Evolutionary conservation across 2,113 vertebrate species (phyloP), one percentile per base, ranked within the genome.

Genomic region (Harpagus bidentatus): DNA sequence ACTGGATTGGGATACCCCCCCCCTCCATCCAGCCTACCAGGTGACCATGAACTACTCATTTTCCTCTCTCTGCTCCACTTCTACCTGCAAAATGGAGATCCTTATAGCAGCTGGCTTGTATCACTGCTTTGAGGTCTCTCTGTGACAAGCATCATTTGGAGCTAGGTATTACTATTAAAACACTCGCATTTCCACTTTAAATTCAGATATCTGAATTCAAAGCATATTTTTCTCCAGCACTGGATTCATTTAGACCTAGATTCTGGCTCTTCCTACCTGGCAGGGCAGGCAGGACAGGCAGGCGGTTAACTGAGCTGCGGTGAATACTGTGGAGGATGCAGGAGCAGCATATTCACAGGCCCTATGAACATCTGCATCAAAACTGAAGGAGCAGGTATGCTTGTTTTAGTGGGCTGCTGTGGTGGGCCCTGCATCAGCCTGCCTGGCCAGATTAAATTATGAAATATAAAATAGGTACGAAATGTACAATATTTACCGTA

Each of bases 241-340:
- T 15, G 34, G 32, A 43, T 50, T 45, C 4, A 55, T 48, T 78
- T 38, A 48, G 45, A 59, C 8, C 13, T 34, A 42, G 42, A 32
- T 40, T 50, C 84, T 63, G 28, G 10, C n/a, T 66, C 47, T 67
- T 66, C 47, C 18, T 4, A 38, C 7, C 22, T 42, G 31, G 16
- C 34, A 66, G 23, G 43, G 43, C 36, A 42, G 81, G 67, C 50
- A 82, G 73, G 32, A 31, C 52, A 19, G 38, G 21, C 14, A 40
- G 56, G 25, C 1, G 0, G 8, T 34, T 20, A 59, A 52, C 82
- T 20, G 52, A 77, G 48, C 43, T 13, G 16, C 0, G 2, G 20
- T 10, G 31, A 48, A 34, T 7, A 11, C 40, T 11, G 42, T 0
- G 2, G 53, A n/a, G 56, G 38, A 17, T 20, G 32, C 18, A n/a